Evolutionary conservation across 2,888 invertebrate genomes (phyloP).

Genomic region (Drosophila cognata): DNA sequence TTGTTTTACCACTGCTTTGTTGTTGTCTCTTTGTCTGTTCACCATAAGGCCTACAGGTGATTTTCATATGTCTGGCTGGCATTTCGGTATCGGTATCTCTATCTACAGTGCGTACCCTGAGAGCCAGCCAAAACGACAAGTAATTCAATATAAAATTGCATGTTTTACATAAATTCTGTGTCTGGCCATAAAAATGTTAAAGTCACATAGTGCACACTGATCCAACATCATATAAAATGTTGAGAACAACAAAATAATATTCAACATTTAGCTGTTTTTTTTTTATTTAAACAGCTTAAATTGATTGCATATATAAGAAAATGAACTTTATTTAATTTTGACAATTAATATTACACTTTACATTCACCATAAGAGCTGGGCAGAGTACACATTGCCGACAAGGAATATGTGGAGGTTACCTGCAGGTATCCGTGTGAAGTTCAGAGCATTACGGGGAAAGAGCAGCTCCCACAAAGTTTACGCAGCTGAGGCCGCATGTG

Average conservation of each 20-base stretch:
- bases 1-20: slow-evolving; percentile 56
- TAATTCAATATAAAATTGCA: slow-evolving; percentile 73
- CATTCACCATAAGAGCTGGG: not conserved
- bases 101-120: slow-evolving; percentile 48
- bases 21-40: slow-evolving; percentile 38
- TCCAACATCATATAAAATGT: slow-evolving; percentile 12
- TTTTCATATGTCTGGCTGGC: slow-evolving; percentile 29
- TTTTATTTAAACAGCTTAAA: not conserved
- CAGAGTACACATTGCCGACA: slow-evolving; percentile 3
- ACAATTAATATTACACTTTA: too few species aligned
- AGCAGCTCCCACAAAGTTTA: slow-evolving; percentile 33
- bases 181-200: slow-evolving; percentile 48
- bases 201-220: slow-evolving; percentile 40
- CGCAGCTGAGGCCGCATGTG: slow-evolving; percentile 49
- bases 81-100: slow-evolving; percentile 35
- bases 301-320: too few species aligned
- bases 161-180: slow-evolving; percentile 70
- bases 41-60: slow-evolving; percentile 46
- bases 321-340: too few species aligned
- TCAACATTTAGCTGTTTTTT: not conserved
- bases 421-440: slow-evolving; percentile 25
- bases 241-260: not conserved
- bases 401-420: slow-evolving; percentile 7
- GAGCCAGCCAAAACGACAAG: slow-evolving; percentile 57
- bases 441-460: slow-evolving; percentile 35